Percentiles rank a stretch among this genome's conserved stretches.
These are phyloP conservation scores for Propsilocerus akamusi DNA, from an alignment of 1,140 invertebrate genomes.

Conservation along the genomic window DNA sequence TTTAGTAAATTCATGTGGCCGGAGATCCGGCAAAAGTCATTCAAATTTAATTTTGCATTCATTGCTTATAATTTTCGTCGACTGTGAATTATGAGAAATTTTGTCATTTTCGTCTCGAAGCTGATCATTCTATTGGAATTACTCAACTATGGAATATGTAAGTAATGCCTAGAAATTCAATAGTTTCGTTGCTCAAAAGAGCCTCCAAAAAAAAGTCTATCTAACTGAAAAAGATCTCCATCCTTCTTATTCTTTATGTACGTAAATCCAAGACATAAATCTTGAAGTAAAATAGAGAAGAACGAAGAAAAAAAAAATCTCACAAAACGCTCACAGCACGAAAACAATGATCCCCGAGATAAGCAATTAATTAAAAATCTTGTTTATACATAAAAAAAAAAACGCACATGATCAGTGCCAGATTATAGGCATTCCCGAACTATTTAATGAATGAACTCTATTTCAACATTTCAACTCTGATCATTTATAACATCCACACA, in stretches of 20 bases:
- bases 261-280: background rate
- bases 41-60: no score
- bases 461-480: background rate
- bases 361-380: conserved; percentile 4
- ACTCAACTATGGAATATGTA: background rate
- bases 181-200: background rate
- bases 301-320: background rate
- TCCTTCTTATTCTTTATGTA: background rate
- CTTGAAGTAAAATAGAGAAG: conserved; percentile 1
- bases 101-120: no score
- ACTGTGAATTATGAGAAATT: no score
- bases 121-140: background rate
- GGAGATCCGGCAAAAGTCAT: no score
- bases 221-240: background rate
- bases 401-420: conserved; percentile 2
- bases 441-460: background rate
- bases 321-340: conserved; percentile 2
- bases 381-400: conserved; percentile 2
- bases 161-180: background rate
- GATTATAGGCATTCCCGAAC: background rate
- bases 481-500: background rate
- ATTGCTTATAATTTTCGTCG: no score
- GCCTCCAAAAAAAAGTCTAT: background rate
- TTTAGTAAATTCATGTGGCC: no score
- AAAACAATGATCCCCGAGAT: conserved; percentile 1